Percentiles rank a stretch among this genome's conserved stretches.
Conservation (phyloP, 2,888 invertebrate species). For the Zygogramma bicolorata region DNA sequence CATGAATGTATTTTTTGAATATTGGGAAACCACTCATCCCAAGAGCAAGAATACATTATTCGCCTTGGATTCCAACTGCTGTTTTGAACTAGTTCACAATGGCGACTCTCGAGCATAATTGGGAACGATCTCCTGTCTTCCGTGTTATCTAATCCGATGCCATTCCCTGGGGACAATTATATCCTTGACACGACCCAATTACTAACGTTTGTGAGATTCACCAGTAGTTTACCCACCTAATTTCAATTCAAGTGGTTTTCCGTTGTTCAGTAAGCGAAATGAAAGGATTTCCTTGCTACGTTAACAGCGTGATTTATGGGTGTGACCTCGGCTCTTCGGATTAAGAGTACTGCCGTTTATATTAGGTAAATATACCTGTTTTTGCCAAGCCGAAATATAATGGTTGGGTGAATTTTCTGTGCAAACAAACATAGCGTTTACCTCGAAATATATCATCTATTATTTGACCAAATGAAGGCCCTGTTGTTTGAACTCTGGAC, state of each 20-base stretch:
- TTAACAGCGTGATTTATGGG: not conserved
- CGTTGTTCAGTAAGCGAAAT: not conserved
- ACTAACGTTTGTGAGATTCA: not conserved
- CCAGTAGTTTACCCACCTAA: constrained; percentile 8
- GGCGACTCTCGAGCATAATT: not conserved
- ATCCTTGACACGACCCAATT: constrained; percentile 2
- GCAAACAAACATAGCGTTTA: no score
- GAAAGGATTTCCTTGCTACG: constrained; percentile 9
- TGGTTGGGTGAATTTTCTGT: no score
- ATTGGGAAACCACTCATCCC: no score
- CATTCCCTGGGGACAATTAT: not conserved
- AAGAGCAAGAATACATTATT: no score
- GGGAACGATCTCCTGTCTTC: not conserved
- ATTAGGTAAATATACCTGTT: no score
- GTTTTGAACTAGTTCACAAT: not conserved
- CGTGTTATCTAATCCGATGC: not conserved
- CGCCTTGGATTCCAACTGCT: no score
- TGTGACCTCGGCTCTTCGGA: not conserved
- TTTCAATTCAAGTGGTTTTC: constrained; percentile 16
- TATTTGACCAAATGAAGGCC: no score
- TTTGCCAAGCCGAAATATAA: no score
- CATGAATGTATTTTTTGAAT: no score
- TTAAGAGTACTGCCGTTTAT: not conserved
- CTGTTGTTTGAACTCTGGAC: no score
- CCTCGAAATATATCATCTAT: no score